Base-by-base conservation (phyloP, 1,140 invertebrate genomes). In the Zaprionus nigranus region DNA sequence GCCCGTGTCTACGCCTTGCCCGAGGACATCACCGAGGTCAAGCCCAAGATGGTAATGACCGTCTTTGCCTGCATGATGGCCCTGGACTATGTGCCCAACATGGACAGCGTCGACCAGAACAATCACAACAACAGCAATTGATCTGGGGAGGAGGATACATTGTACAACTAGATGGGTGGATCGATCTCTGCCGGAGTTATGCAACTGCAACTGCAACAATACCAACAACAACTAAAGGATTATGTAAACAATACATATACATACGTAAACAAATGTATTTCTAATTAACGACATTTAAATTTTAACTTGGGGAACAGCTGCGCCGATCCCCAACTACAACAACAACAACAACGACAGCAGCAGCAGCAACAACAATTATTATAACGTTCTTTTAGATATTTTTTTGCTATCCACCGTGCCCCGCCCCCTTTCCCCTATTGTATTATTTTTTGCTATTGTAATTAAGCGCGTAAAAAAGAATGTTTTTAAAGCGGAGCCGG, bases 31-130 rank as follows among this genome's bases (percentile, higher is more conserved):
- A 97, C 98, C 3, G 98, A 99, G 94, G 96, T 99, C 2, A 99
- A 99, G 93, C 97, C 96, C 30, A 99, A 99, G 94, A 99, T 99
- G 98, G 97, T 99, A 24, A 98, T 99, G 98, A 99, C 99, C 6
- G 97, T 99, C 54, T 99, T 99, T 94, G 98, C 99, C 26, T 99
- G 98, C 93, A 95, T 99, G 71, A 99, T 99, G 99, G 97, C 98
- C 20, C 95, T 98, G 90, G 98, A 99, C 93, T 99, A 98, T 93
- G 95, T 98, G 84, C 97, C 98, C 62, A 96, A 96, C 86, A 96
- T 97, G 96, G 97, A 97, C 68, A 92, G 91, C 56, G 91, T 92
- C 1, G 91, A 91, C 59, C 91, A 92, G 79, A 87, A 92, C 58
- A 92, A 92, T 53, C 87, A 92, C 75, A 92, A 92, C 75, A 82